Base-by-base conservation (phyloP, 30 jellyfish, hydroid and myxozoan species). In the Turritopsis dohrnii region DNA sequence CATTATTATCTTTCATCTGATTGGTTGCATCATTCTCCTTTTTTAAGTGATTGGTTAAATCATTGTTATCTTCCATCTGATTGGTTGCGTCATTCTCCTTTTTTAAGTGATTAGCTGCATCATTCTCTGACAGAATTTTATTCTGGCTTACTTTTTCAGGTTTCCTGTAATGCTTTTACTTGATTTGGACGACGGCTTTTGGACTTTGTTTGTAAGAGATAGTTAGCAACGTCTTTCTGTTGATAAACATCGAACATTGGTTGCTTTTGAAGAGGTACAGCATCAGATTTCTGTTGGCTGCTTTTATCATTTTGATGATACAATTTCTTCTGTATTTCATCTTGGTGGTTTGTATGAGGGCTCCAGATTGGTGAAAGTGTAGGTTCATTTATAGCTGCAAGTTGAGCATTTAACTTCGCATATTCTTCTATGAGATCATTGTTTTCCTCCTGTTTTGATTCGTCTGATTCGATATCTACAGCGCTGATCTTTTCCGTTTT, bases 381-480 rank as follows among this genome's bases (percentile, higher is more conserved):
- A 16, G 77, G 77, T 27, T 69, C 77, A 69, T 69, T 23, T 27
- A 69, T 69, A 69, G 77, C 16, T n/a, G 77, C 77, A n/a, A 69
- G 30, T 27, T 69, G 31, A 69, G 77, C 77, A 1, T 69, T 69
- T 27, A 69, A 69, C 30, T 27, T 23, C 19, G 77, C 77, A 27
- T 69, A 69, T 69, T 69, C 77, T 69, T 69, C 31, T 69, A 69
- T 69, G 31, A 69, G 30, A 69, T 69, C 77, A 69, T 69, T 69
- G 30, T 69, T 69, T 69, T 69, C 77, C 16, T 69, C 30, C 77
- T 69, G 77, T 1, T 69, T 69, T 1, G 28, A 23, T 1, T 69
- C 23, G 1, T 69, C 77, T 19, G 28, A 27, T n/a, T 23, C 28
- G 30, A n/a, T 27, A 9, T 23, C 77, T n/a, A 27, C 30, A n/a